A percentile compares a stretch with the other conserved stretches of the same genome.
Evolutionary conservation across 2,113 vertebrate genomes (phyloP).

Genomic region (Ancistrus triradiatus): DNA sequence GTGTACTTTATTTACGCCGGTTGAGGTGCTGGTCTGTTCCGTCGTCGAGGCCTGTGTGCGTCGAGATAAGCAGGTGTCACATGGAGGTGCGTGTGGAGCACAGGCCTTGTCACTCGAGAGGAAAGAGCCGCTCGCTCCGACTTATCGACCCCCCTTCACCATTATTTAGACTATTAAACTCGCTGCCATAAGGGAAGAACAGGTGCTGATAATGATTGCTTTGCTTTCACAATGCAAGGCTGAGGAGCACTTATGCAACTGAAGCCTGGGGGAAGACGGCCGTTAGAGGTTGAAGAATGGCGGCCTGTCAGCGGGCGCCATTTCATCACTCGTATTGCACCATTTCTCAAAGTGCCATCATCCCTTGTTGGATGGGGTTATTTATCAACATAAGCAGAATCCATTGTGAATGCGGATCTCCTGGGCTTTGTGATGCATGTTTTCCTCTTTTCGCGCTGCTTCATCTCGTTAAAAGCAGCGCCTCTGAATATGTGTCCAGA

Average conservation of each 20-base stretch:
- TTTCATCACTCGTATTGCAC: constrained; percentile 34
- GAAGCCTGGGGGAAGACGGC: constrained; percentile 19
- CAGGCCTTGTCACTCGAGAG: constrained; percentile 36
- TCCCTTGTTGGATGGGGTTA: constrained; percentile 26
- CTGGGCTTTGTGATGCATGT: constrained; percentile 16
- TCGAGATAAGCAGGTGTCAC: constrained; percentile 40
- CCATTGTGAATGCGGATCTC: neutral
- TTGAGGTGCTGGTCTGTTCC: constrained; percentile 12
- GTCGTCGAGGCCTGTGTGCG: constrained; percentile 12
- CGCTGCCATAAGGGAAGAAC: constrained; percentile 33
- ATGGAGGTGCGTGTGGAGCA: constrained; percentile 25
- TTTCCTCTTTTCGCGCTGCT: constrained; percentile 2
- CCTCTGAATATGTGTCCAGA: neutral
- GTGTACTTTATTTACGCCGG: neutral
- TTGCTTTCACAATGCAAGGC: neutral
- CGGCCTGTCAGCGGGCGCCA: constrained; percentile 9
- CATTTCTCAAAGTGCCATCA: constrained; percentile 34
- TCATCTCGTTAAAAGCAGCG: constrained; percentile 19
- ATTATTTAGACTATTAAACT: constrained; percentile 35
- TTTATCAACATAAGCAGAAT: constrained; percentile 31
- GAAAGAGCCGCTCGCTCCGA: constrained; percentile 17
- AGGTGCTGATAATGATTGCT: constrained; percentile 26
- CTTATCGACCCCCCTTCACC: constrained; percentile 27
- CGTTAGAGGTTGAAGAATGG: constrained; percentile 29
- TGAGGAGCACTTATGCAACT: constrained; percentile 1